Percentiles rank a stretch among this genome's conserved stretches.
These are phyloP conservation scores for Dasyornis broadbenti DNA, from an alignment of 2,113 vertebrate species.

Conservation along the genomic window DNA sequence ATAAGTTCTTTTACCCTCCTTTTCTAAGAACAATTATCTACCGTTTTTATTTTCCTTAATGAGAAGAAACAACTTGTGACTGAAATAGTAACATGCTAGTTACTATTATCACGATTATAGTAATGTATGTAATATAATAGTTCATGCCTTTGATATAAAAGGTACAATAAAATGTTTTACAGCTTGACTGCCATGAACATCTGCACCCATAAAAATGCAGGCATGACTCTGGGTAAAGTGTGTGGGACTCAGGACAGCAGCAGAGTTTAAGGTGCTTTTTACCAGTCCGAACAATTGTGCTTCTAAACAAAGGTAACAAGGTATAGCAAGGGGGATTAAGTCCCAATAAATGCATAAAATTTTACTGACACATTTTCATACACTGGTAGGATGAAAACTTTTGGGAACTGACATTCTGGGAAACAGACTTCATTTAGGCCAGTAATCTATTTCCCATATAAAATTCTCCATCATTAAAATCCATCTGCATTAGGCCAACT, in stretches of 20 bases:
- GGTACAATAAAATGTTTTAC: neutral
- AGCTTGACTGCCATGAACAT: neutral
- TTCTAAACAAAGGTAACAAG: neutral
- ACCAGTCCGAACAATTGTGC: neutral
- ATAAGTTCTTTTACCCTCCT: neutral
- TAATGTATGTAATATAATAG: neutral
- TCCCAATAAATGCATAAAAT: neutral
- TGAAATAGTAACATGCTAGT: neutral
- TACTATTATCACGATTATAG: neutral
- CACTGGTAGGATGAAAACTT: neutral
- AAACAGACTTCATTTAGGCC: neutral
- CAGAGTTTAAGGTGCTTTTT: neutral
- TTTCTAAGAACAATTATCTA: neutral
- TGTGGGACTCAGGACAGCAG: neutral
- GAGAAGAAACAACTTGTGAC: neutral
- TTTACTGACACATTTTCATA: neutral
- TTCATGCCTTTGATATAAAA: neutral
- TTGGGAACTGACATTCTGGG: neutral
- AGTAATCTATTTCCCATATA: neutral
- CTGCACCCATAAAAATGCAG: rapidly evolving
- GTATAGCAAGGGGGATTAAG: neutral
- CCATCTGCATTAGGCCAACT: neutral
- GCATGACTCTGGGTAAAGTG: neutral
- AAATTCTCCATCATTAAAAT: neutral
- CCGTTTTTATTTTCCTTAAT: neutral